Evolutionary conservation across 1,140 invertebrate genomes (phyloP).

Genomic region (Microplitis mediator): DNA sequence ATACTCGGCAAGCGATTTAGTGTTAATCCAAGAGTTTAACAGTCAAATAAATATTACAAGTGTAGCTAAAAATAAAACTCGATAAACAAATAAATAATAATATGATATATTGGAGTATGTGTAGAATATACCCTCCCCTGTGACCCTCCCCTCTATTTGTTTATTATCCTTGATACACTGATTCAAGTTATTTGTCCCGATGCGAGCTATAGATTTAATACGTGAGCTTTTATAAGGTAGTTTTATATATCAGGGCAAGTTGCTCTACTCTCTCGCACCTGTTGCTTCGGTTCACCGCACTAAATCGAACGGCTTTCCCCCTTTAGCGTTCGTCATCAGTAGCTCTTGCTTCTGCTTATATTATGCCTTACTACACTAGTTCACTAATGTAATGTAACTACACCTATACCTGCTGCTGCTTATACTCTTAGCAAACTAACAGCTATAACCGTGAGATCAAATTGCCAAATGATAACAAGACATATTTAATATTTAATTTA

Average conservation of each 20-base stretch:
- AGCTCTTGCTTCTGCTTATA: not conserved
- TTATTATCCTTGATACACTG: no score
- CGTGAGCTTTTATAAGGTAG: conserved; percentile 47
- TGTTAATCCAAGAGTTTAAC: not conserved
- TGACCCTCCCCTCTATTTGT: no score
- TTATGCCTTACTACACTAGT: not conserved
- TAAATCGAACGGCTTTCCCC: conserved; percentile 33
- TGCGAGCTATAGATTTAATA: conserved; percentile 33
- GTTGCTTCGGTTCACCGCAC: conserved; percentile 59
- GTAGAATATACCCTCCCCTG: no score
- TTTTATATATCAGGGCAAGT: conserved; percentile 42
- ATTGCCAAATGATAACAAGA: no score
- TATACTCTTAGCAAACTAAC: not conserved
- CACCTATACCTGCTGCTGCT: no score
- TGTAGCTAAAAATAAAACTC: conserved; percentile 30
- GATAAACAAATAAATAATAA: no score
- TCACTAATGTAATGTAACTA: no score
- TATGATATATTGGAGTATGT: not conserved
- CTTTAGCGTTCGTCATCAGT: not conserved
- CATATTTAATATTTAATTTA: no score
- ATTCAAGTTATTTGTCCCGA: conserved; percentile 34
- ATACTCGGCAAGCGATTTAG: conserved; percentile 14
- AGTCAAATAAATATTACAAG: not conserved
- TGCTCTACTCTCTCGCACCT: conserved; percentile 48
- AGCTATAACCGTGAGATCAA: not conserved